Conservation (phyloP, 1,140 invertebrate genomes). For the Latrodectus geometricus region DNA sequence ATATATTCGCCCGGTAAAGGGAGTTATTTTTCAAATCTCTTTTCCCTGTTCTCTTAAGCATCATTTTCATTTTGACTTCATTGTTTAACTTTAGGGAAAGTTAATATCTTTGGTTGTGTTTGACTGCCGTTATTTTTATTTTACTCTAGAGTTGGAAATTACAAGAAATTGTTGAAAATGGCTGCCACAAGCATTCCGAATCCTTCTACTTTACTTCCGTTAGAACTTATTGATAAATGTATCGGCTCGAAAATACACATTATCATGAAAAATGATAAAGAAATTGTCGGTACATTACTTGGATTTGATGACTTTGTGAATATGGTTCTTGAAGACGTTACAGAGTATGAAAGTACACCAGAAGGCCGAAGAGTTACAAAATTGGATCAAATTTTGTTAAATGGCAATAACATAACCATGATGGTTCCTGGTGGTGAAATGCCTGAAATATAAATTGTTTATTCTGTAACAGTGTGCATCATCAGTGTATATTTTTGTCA, state of each 20-base stretch:
- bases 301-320: constrained; percentile 99
- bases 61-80: not conserved
- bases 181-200: constrained; percentile 70
- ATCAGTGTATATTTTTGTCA: too few relatives aligned
- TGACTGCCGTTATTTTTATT: too few relatives aligned
- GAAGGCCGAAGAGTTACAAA: constrained; percentile 97
- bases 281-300: constrained; percentile 96
- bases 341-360: constrained; percentile 88
- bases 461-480: too few relatives aligned
- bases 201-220: constrained; percentile 79
- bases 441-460: constrained; percentile 67
- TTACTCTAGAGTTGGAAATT: not conserved
- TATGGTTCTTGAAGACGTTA: constrained; percentile 85
- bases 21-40: not conserved
- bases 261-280: constrained; percentile 99
- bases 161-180: not conserved
- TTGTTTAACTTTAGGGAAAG: not conserved
- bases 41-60: not conserved
- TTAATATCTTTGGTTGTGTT: not conserved
- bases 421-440: constrained; percentile 76
- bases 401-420: constrained; percentile 99
- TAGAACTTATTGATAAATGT: constrained; percentile 99
- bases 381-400: constrained; percentile 96
- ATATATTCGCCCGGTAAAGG: not conserved
- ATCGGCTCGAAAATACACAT: constrained; percentile 99